phyloP scores from a whole-genome alignment of 2,797 vertebrate species.

The Florisuga fusca region DNA sequence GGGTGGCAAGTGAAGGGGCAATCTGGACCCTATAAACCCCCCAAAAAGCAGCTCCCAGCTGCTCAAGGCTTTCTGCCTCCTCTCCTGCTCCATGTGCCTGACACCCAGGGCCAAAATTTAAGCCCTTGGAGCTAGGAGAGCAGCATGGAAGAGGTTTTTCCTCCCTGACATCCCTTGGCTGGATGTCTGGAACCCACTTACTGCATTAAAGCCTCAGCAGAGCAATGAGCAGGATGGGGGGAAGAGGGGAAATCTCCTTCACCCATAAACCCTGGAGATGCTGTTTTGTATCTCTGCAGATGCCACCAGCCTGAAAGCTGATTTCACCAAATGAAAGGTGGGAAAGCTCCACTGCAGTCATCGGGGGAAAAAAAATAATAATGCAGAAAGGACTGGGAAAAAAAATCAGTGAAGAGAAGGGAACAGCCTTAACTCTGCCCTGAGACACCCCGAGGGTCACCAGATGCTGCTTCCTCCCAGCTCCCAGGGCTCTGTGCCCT shows the following conservation, averaged over 20 bases:
- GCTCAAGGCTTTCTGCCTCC: background rate
- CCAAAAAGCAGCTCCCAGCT: background rate
- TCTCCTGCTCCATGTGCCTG: background rate
- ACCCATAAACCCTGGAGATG: background rate
- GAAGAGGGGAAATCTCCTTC: background rate
- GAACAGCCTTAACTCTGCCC: background rate
- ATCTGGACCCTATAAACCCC: background rate
- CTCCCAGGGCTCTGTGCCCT: background rate
- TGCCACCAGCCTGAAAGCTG: background rate
- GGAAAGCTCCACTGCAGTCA: background rate
- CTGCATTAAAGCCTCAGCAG: background rate
- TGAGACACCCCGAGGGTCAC: background rate
- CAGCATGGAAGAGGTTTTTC: background rate
- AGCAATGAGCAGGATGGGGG: background rate
- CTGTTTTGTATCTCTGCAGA: background rate
- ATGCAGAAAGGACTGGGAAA: background rate
- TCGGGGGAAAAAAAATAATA: slow-evolving; percentile 4
- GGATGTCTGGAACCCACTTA: background rate
- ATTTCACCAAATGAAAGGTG: background rate
- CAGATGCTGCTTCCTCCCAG: background rate
- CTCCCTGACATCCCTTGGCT: background rate
- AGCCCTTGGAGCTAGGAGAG: background rate
- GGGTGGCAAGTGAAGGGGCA: background rate
- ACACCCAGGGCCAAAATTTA: background rate
- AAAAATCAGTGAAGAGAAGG: background rate